Conservation (phyloP, 2,113 vertebrate genomes). For the Datnioides undecimradiatus region DNA sequence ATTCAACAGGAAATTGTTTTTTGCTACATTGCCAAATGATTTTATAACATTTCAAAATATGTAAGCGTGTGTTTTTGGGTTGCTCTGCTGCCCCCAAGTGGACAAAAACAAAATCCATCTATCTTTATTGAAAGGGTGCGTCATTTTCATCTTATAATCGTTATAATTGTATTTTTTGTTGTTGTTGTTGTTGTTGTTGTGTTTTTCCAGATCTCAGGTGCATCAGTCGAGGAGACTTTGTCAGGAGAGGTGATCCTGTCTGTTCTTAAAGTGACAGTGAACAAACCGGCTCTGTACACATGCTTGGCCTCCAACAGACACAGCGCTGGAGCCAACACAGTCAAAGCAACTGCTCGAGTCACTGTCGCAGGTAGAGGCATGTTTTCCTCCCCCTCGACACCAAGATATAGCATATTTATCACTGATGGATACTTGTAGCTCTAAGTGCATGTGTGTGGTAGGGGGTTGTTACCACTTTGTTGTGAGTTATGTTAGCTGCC, state of each 20-base stretch:
- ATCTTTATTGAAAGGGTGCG: background rate
- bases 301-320: conserved; percentile 95
- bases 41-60: too few relatives aligned
- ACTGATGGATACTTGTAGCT: background rate
- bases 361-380: conserved; percentile 88
- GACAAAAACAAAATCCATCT: background rate
- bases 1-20: too few relatives aligned
- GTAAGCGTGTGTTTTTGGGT: background rate
- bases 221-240: conserved; percentile 90
- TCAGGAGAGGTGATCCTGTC: conserved; percentile 91
- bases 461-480: background rate
- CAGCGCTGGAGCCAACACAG: conserved; percentile 91
- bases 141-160: background rate
- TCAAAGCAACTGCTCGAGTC: conserved; percentile 92
- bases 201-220: conserved; percentile 86
- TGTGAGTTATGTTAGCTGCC: conserved; percentile 57
- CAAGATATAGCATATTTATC: background rate
- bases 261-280: conserved; percentile 88
- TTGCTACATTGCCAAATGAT: too few relatives aligned
- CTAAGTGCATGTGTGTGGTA: background rate
- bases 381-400: background rate
- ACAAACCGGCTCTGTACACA: conserved; percentile 92
- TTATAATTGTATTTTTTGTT: background rate
- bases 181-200: background rate
- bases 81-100: background rate